Percentiles rank a stretch among this genome's conserved stretches.
Evolutionary conservation across 2,113 vertebrate genomes (phyloP).

Genomic region (Aptenodytes forsteri): DNA sequence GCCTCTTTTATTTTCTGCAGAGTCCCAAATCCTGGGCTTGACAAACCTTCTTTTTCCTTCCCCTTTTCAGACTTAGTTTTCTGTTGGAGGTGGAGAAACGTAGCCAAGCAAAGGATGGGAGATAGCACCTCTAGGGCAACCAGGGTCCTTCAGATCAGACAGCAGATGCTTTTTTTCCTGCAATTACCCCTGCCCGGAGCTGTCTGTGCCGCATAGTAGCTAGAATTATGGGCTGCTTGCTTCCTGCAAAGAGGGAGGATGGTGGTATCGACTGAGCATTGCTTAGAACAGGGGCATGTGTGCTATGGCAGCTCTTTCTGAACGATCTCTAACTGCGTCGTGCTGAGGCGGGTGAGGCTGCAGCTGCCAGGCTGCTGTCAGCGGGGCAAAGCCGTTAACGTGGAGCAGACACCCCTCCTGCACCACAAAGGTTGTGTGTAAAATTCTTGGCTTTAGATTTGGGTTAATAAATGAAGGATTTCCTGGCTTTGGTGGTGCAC

Average conservation of each 20-base stretch:
- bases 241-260: neutral
- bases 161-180: neutral
- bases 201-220: fast-evolving
- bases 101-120: neutral
- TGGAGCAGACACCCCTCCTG: neutral
- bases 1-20: neutral
- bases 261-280: neutral
- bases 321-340: fast-evolving
- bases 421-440: neutral
- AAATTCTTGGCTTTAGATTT: neutral
- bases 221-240: neutral
- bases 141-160: neutral
- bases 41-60: neutral
- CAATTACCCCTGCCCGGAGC: neutral
- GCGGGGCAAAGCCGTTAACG: fast-evolving
- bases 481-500: neutral
- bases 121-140: neutral
- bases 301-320: neutral
- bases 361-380: neutral
- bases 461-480: neutral
- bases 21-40: neutral
- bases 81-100: neutral
- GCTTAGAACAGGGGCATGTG: neutral
- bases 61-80: neutral
- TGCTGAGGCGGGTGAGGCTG: neutral